phyloP scores from a whole-genome alignment of 1,140 invertebrate genomes.

The Homarus americanus region DNA sequence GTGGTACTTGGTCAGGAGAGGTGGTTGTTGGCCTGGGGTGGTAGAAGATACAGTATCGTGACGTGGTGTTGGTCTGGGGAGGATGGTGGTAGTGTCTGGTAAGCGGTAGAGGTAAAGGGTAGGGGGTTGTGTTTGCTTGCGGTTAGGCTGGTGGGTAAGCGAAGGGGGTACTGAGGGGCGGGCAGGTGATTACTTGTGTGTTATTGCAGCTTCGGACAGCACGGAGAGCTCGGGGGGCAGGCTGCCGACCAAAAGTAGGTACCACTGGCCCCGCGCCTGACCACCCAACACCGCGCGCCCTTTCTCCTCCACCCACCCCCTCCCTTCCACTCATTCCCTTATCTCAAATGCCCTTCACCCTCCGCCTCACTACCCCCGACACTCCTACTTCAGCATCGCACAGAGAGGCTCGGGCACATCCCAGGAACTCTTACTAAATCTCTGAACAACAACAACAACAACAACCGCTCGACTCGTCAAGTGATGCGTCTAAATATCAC shows the following conservation, averaged over 20 bases:
- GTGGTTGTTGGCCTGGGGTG: background rate
- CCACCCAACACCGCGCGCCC: background rate
- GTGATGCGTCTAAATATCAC: too few relatives aligned
- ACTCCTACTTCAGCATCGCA: background rate
- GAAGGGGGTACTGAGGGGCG: background rate
- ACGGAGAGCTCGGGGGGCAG: slow-evolving; percentile 68
- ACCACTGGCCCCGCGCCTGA: slow-evolving; percentile 25
- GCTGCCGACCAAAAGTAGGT: slow-evolving; percentile 68
- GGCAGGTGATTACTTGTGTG: slow-evolving; percentile 68
- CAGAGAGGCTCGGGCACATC: background rate
- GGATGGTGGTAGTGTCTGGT: background rate
- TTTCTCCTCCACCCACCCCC: background rate
- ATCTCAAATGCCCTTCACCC: background rate
- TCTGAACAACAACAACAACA: too few relatives aligned
- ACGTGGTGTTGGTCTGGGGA: background rate
- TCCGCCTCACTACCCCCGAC: background rate
- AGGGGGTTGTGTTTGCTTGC: background rate
- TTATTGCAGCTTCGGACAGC: slow-evolving; percentile 69
- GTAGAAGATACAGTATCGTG: background rate
- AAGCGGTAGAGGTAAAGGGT: background rate
- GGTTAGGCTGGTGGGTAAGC: background rate
- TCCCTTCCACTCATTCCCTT: background rate
- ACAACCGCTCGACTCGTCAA: too few relatives aligned
- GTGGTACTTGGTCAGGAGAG: background rate
- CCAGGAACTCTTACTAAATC: too few relatives aligned